These are phyloP conservation scores for Elanus axillaris DNA, from an alignment of 2,113 vertebrate genomes.

Conservation along the genomic window DNA sequence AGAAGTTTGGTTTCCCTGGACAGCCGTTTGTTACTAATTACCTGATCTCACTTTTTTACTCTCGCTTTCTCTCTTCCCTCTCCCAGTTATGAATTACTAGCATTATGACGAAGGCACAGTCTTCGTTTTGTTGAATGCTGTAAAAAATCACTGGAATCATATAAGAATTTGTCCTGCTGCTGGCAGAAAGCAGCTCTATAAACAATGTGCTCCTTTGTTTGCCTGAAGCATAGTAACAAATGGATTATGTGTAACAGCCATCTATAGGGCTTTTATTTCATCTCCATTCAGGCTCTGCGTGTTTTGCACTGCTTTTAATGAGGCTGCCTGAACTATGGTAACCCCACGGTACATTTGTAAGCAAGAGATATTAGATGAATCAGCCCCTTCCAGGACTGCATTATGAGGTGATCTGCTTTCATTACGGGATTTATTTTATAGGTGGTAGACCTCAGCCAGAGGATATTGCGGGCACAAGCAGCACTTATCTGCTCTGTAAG, in stretches of 20 bases:
- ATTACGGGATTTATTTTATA: conserved; percentile 59
- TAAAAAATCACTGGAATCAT: conserved; percentile 46
- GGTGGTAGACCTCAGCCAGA: conserved; percentile 1
- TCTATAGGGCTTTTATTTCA: conserved; percentile 56
- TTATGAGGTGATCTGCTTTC: conserved; percentile 65
- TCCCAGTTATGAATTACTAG: neutral
- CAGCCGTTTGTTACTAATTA: neutral
- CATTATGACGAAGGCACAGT: neutral
- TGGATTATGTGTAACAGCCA: conserved; percentile 36
- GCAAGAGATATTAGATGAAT: conserved; percentile 60
- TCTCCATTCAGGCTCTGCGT: conserved; percentile 43
- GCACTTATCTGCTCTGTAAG: neutral
- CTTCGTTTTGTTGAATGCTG: neutral
- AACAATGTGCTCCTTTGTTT: conserved; percentile 58
- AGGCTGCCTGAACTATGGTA: conserved; percentile 77
- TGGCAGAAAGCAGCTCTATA: conserved; percentile 8
- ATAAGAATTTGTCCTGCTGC: conserved; percentile 31
- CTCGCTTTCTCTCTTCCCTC: neutral
- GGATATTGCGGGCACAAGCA: neutral
- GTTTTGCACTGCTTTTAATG: conserved; percentile 49
- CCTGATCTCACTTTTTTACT: neutral
- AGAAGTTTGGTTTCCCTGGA: neutral
- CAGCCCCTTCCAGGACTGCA: conserved; percentile 50
- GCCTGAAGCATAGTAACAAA: neutral
- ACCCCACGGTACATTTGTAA: conserved; percentile 69